phyloP scores from a whole-genome alignment of 2,888 invertebrate species.

The Melanargia galathea region DNA sequence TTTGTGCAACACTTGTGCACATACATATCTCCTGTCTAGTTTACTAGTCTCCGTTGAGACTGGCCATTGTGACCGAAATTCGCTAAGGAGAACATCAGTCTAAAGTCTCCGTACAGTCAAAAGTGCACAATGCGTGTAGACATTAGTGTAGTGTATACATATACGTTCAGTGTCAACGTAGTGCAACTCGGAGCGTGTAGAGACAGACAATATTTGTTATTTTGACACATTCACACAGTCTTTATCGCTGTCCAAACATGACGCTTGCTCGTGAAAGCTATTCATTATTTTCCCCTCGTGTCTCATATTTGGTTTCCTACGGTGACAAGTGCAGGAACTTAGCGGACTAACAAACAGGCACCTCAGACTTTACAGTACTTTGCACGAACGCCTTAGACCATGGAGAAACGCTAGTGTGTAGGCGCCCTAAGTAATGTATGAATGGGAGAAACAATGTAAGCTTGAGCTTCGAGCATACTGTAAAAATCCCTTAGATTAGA shows the following conservation, averaged over 20 bases:
- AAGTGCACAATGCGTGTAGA: slow-evolving; percentile 1
- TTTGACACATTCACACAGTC: slow-evolving; percentile 82
- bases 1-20: too few relatives aligned
- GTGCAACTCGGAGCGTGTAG: slow-evolving; percentile 34
- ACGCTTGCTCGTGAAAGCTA: slow-evolving; percentile 77
- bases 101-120: slow-evolving; percentile 8
- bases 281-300: slow-evolving; percentile 71
- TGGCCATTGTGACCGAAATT: too few relatives aligned
- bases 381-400: too few relatives aligned
- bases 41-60: too few relatives aligned
- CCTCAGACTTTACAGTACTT: too few relatives aligned
- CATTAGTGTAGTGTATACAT: background rate
- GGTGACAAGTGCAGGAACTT: slow-evolving; percentile 78
- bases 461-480: too few relatives aligned
- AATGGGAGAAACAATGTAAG: too few relatives aligned
- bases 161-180: slow-evolving; percentile 21
- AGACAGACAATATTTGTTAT: slow-evolving; percentile 78
- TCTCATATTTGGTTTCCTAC: slow-evolving; percentile 75
- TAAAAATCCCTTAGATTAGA: too few relatives aligned
- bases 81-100: too few relatives aligned
- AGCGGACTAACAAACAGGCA: slow-evolving; percentile 70
- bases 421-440: too few relatives aligned
- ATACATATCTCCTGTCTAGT: too few relatives aligned
- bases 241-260: slow-evolving; percentile 78
- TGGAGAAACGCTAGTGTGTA: too few relatives aligned